These are phyloP conservation scores for Bombus ignitus DNA, from an alignment of 1,140 invertebrate species.

Conservation along the genomic window DNA sequence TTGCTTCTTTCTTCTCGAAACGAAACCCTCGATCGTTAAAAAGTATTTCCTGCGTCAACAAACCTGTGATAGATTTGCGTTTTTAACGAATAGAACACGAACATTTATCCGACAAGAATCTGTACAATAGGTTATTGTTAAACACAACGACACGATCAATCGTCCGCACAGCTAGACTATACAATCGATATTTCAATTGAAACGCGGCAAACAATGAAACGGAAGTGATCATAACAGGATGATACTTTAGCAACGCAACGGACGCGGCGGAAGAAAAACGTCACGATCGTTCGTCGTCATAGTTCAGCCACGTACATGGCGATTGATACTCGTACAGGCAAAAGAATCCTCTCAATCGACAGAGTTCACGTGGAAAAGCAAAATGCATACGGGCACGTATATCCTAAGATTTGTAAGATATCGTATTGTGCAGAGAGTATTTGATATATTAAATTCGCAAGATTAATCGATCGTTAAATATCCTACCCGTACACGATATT, in stretches of 20 bases:
- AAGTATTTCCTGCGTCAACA: background rate
- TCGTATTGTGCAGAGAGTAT: too few species aligned
- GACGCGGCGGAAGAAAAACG: background rate
- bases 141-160: background rate
- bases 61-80: background rate
- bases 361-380: too few species aligned
- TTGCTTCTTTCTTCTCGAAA: background rate
- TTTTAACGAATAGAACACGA: background rate
- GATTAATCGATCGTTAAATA: too few species aligned
- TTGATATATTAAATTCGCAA: too few species aligned
- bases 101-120: background rate
- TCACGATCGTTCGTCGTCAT: constrained; percentile 1
- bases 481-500: too few species aligned
- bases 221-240: constrained; percentile 21
- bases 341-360: too few species aligned
- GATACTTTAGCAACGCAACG: background rate
- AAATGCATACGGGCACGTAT: too few species aligned
- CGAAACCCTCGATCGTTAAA: background rate
- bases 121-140: background rate
- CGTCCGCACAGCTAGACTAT: background rate
- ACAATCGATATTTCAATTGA: constrained; percentile 44
- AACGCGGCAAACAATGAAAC: constrained; percentile 13
- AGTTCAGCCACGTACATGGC: too few species aligned
- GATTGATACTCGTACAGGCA: too few species aligned
- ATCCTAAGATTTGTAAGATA: too few species aligned